These are phyloP conservation scores for Micrasema longulum DNA, from an alignment of 1,140 invertebrate genomes.

Conservation along the genomic window DNA sequence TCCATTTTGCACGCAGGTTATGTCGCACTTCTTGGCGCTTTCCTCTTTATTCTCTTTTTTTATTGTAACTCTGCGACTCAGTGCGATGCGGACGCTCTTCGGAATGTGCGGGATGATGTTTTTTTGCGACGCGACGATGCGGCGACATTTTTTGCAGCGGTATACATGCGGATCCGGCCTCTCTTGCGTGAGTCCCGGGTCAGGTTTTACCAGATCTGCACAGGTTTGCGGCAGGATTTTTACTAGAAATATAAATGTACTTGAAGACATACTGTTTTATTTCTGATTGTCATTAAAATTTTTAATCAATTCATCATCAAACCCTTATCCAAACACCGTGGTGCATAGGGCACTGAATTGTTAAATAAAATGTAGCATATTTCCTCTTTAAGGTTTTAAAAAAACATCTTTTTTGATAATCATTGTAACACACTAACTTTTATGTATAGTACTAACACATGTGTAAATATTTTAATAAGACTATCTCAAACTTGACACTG, in stretches of 20 bases:
- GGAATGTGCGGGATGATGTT: constrained; percentile 80
- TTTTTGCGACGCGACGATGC: constrained; percentile 81
- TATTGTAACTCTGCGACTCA: constrained; percentile 40
- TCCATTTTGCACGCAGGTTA: constrained; percentile 61
- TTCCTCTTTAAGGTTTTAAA: no score
- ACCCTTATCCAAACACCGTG: no score
- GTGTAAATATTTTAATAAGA: no score
- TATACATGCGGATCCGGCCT: constrained; percentile 85
- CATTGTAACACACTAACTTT: no score
- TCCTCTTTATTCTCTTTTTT: constrained; percentile 38
- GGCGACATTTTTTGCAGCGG: constrained; percentile 81
- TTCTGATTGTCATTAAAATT: no score
- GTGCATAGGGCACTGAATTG: no score
- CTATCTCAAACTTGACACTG: no score
- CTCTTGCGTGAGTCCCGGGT: constrained; percentile 80
- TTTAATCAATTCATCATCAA: no score
- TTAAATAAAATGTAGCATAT: no score
- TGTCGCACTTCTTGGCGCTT: constrained; percentile 46
- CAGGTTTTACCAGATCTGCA: constrained; percentile 80
- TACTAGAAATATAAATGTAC: constrained; percentile 65
- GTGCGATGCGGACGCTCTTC: constrained; percentile 66
- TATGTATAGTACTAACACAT: no score
- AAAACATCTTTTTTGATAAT: no score
- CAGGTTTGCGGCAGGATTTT: constrained; percentile 85
- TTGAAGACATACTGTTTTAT: background rate